Conservation (phyloP, 2,888 invertebrate species). For the Sepiola atlantica region DNA sequence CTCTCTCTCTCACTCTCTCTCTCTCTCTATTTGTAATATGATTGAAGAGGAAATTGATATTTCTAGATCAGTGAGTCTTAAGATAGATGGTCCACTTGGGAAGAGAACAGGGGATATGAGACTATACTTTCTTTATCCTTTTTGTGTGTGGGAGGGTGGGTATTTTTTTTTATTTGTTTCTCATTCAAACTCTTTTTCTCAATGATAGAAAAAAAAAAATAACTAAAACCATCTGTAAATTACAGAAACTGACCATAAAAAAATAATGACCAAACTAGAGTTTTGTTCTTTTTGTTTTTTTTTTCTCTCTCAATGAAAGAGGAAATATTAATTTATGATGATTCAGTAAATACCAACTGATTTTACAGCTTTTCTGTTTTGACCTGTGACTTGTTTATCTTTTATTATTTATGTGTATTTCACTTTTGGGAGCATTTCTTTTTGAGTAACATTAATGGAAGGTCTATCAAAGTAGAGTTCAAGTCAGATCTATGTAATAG, state of each 20-base stretch:
- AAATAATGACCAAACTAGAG: too few relatives aligned
- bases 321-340: neutral
- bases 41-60: constrained; percentile 32
- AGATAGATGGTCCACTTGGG: neutral
- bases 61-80: neutral
- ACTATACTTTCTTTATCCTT: neutral
- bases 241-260: too few relatives aligned
- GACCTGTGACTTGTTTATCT: neutral
- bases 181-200: neutral
- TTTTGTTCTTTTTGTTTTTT: neutral
- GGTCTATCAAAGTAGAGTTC: too few relatives aligned
- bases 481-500: too few relatives aligned
- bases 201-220: neutral
- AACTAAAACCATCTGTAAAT: too few relatives aligned
- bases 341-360: neutral
- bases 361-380: neutral
- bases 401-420: neutral
- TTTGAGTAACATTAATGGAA: too few relatives aligned
- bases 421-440: neutral
- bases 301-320: neutral
- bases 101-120: too few relatives aligned
- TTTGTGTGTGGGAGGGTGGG: too few relatives aligned
- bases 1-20: too few relatives aligned
- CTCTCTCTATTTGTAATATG: too few relatives aligned
- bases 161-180: neutral